phyloP scores from a whole-genome alignment of 2,888 invertebrate genomes.

The Scrobipalpa costella region DNA sequence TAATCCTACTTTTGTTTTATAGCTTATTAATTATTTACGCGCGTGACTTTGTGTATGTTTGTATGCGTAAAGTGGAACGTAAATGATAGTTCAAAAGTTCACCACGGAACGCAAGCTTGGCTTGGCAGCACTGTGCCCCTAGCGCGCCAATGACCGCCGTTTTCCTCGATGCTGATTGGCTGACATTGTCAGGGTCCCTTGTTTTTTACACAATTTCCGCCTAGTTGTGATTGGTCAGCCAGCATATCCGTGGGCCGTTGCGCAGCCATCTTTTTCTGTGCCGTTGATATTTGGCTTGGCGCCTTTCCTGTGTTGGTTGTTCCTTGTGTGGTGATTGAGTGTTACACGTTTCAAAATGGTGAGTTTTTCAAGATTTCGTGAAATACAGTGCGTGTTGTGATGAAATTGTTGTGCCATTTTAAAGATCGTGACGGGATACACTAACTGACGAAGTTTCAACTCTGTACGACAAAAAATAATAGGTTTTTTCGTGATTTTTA shows the following conservation, averaged over 20 bases:
- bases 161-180: conserved; percentile 55
- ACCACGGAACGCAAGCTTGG: conserved; percentile 43
- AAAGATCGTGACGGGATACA: conserved; percentile 61
- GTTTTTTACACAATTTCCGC: conserved; percentile 60
- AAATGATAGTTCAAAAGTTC: conserved; percentile 34
- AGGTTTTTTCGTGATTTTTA: conserved; percentile 81
- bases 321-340: conserved; percentile 73
- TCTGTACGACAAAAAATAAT: conserved; percentile 80
- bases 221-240: conserved; percentile 55
- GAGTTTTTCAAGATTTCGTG: conserved; percentile 78
- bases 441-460: conserved; percentile 81
- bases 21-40: too few species aligned
- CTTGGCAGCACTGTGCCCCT: conserved; percentile 68
- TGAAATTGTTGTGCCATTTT: conserved; percentile 58
- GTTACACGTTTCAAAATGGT: conserved; percentile 81
- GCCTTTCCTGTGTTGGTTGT: conserved; percentile 78
- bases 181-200: conserved; percentile 36
- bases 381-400: conserved; percentile 53
- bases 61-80: conserved; percentile 41
- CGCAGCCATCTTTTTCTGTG: conserved; percentile 72
- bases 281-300: conserved; percentile 74
- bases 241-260: conserved; percentile 44
- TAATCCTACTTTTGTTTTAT: too few species aligned
- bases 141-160: conserved; percentile 36
- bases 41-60: too few species aligned